phyloP scores from a whole-genome alignment of 2,113 vertebrate species.

The Panthera leo region DNA sequence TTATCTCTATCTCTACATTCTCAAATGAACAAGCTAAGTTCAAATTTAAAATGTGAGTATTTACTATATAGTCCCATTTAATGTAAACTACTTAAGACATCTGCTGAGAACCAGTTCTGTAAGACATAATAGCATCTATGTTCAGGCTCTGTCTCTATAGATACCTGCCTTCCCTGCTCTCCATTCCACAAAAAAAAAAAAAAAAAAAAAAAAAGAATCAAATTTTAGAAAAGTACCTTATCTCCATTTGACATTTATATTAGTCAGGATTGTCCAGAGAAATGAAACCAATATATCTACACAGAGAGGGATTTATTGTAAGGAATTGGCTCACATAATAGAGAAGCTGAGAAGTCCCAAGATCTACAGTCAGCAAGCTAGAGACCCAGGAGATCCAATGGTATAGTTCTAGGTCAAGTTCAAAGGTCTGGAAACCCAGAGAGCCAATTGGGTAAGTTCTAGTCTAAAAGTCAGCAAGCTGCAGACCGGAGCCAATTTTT shows the following conservation, averaged over 20 bases:
- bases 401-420: not conserved
- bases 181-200: not conserved
- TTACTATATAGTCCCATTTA: not conserved
- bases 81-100: not conserved
- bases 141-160: not conserved
- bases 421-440: not conserved
- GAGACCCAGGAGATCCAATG: not conserved
- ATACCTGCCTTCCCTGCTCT: not conserved
- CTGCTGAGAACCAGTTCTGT: not conserved
- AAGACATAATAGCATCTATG: not conserved
- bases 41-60: constrained; percentile 33
- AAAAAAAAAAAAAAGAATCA: not conserved
- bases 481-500: not conserved
- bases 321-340: not conserved
- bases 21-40: constrained; percentile 33
- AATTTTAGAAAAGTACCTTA: not conserved
- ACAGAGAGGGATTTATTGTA: not conserved
- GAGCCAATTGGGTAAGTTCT: not conserved
- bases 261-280: not conserved
- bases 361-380: not conserved
- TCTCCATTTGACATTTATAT: not conserved
- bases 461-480: not conserved
- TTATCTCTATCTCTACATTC: constrained; percentile 48
- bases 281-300: not conserved
- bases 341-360: not conserved